Base-by-base conservation (phyloP, 2,113 vertebrate genomes). In the Neoarius graeffei region DNA sequence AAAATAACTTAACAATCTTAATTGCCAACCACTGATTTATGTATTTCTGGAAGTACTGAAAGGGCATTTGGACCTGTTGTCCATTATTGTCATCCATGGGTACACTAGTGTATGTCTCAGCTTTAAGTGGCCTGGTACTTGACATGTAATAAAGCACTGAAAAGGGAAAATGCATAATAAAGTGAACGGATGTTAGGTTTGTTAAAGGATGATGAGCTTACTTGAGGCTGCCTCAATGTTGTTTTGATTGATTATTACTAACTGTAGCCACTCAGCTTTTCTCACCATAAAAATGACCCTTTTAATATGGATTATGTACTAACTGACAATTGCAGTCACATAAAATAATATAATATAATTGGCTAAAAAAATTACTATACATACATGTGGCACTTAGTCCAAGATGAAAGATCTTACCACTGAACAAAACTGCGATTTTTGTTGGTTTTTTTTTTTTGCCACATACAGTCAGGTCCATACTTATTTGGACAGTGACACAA, bases 51-150 rank as follows among this genome's bases (percentile, higher is more conserved):
- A 30, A 5, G 13, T 6, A 14, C n/a, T 69, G 14, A 69, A 69
- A 69, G n/a, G n/a, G 1, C 67, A 69, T 30, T 23, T 62, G 20
- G 59, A 62, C 19, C 59, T 23, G 59, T 27, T 67, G 25, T 67
- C n/a, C 25, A 66, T 27, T 10, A 66, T 13, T 66, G 64, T 67
- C 19, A 69, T 69, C 7, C 8, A 23, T 0, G 60, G 23, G 35
- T 69, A 50, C 88, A 84, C 91, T 91, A 90, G 85, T 64, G 67
- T 23, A 35, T 23, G 17, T 74, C 19, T 23, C 4, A 5, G 1
- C 35, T 5, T 35, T 71, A 71, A 35, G 27, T 30, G 13, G 27
- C 30, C 27, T 7, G 14, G 5, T 14, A n/a, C 66, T 69, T 69
- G 4, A n/a, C n/a, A 62, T 23, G n/a, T 67, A 27, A 67, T 67